Evolutionary conservation across 2,888 invertebrate genomes (phyloP), one percentile per base, ranked within the genome.

Genomic region (Parnassius smintheus): DNA sequence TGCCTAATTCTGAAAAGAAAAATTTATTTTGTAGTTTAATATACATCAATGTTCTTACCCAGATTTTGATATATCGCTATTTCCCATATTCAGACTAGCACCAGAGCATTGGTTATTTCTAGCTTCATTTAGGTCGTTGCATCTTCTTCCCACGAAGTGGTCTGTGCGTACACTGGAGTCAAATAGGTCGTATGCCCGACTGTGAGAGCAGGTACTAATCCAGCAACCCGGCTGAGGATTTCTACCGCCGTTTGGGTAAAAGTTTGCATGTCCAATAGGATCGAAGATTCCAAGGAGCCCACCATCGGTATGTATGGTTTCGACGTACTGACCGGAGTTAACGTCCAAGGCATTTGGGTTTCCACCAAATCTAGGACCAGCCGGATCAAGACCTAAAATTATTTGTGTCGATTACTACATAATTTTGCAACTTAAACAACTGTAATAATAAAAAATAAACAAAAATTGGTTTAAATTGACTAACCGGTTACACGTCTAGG

Each of bases 401-500:
- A 13, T 12, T 35, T 35, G 35, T 35, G 0, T 35, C 3, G 7
- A 35, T 35, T 35, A 22, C 22, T 50, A 2, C 9, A 46, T 2
- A 22, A 45, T 55, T 0, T 22, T 49, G 2, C 9, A 49, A 13
- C 13, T 4, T 4, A n/a, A 49, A 3, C 9, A 12, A n/a, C 7
- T 13, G 7, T 49, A 13, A 3, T 7, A 2, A 18, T 22, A n/a
- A 13, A n/a, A 49, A n/a, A 13, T 49, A 49, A 18, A 18, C 1
- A 2, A n/a, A 49, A 1, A n/a, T 8, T 35, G 11, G 18, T 55
- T 22, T 1, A 50, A 12, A 50, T 18, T 50, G 51, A 68, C 69
- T 63, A 64, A 87, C 88, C 86, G 59, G 86, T 86, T 2, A 87
- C 69, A 65, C 87, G 79, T 2, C 70, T 69, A 9, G 77, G 62